Percentiles rank a stretch among this genome's conserved stretches.
Evolutionary conservation across 1,140 invertebrate species (phyloP).

Genomic region (Eupristina koningsbergeri): DNA sequence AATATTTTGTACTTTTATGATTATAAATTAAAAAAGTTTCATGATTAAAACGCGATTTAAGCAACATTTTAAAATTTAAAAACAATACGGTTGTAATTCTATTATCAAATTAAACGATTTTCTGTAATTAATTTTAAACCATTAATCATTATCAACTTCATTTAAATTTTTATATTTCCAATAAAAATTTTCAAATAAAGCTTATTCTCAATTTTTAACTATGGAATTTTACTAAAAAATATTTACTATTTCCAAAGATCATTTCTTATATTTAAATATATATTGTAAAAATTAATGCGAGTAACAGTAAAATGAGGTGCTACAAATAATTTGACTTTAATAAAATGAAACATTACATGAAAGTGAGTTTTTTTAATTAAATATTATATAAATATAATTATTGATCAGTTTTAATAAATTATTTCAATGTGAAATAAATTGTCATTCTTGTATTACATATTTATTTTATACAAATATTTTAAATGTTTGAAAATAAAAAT

Average conservation of each 20-base stretch:
- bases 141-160: conserved; percentile 71
- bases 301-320: background rate
- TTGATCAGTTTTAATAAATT: background rate
- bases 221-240: background rate
- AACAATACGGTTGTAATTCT: background rate
- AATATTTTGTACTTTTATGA: too few relatives aligned
- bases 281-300: background rate
- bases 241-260: too few relatives aligned
- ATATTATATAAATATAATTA: background rate
- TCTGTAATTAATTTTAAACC: conserved; percentile 65
- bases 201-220: background rate
- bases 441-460: too few relatives aligned
- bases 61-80: background rate
- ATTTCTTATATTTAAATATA: background rate
- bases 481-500: too few relatives aligned
- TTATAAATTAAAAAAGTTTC: background rate
- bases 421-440: too few relatives aligned
- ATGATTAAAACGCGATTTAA: background rate
- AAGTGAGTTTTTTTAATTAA: background rate
- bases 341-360: background rate
- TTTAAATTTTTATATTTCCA: conserved; percentile 58
- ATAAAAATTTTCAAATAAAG: conserved; percentile 55
- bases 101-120: background rate
- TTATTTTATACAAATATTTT: too few relatives aligned
- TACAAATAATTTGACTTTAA: background rate